Conservation (phyloP, 2,888 invertebrate genomes). For the Helleia helle region DNA sequence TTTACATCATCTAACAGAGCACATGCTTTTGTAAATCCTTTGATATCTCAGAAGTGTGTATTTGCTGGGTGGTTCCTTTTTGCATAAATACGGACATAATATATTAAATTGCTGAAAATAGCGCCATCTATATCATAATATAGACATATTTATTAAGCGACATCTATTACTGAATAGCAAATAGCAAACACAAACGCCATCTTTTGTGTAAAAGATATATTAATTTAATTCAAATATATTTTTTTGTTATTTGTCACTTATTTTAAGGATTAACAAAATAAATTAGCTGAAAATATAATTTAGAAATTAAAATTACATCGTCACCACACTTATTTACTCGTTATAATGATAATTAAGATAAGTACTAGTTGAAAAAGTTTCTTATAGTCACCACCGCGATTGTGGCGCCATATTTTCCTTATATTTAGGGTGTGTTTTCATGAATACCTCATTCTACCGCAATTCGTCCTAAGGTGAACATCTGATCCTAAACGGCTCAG, state of each 20-base stretch:
- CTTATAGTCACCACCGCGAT: slow-evolving; percentile 35
- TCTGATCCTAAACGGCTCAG: slow-evolving; percentile 42
- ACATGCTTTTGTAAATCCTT: too few relatives aligned
- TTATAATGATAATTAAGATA: not conserved
- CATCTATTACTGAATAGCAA: slow-evolving; percentile 27
- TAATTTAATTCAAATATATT: not conserved
- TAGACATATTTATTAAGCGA: slow-evolving; percentile 16
- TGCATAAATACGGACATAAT: too few relatives aligned
- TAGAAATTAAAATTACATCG: not conserved
- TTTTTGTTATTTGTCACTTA: too few relatives aligned
- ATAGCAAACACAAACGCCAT: slow-evolving; percentile 1
- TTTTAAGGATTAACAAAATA: too few relatives aligned
- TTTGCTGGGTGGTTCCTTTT: too few relatives aligned
- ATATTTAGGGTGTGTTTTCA: slow-evolving; percentile 70
- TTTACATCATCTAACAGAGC: too few relatives aligned
- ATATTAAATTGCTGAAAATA: not conserved
- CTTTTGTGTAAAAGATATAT: not conserved
- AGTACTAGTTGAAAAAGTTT: slow-evolving; percentile 27
- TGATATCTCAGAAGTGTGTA: too few relatives aligned
- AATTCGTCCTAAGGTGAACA: slow-evolving; percentile 68
- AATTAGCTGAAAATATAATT: not conserved
- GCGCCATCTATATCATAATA: slow-evolving; percentile 37
- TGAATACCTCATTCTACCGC: slow-evolving; percentile 66
- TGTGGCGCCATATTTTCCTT: slow-evolving; percentile 70
- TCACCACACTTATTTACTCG: not conserved